phyloP scores from a whole-genome alignment of 2,113 vertebrate genomes.

The Diadophis punctatus region DNA sequence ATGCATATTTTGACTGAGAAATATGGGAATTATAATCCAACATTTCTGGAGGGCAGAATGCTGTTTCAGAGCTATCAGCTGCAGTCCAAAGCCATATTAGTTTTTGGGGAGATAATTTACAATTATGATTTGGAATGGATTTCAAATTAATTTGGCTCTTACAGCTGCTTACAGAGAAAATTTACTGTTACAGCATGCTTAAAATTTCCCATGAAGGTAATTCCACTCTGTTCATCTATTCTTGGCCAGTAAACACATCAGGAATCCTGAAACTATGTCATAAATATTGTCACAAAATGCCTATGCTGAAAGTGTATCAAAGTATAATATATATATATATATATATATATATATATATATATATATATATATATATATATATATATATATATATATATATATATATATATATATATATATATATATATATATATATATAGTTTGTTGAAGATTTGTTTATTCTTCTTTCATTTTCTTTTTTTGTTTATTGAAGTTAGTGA shows the following conservation, averaged over 20 bases:
- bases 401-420: no score
- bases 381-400: no score
- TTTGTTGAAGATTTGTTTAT: no score
- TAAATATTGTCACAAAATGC: background rate
- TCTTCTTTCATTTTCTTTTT: no score
- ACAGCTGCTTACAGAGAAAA: background rate
- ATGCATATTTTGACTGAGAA: background rate
- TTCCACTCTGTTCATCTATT: background rate
- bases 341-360: no score
- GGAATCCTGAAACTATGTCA: background rate
- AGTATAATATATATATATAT: no score
- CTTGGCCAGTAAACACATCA: background rate
- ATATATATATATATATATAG: no score
- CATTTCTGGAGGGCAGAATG: background rate
- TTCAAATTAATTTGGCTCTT: background rate
- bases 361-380: no score
- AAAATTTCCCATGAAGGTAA: background rate
- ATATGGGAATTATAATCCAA: background rate
- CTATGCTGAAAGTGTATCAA: background rate
- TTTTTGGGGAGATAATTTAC: background rate
- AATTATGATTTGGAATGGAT: background rate
- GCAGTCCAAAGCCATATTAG: background rate
- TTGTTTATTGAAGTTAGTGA: no score
- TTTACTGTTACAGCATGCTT: background rate
- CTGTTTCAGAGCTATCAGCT: background rate